Evolutionary conservation across 2,113 vertebrate genomes (phyloP).

Genomic region (Peucedramus taeniatus): DNA sequence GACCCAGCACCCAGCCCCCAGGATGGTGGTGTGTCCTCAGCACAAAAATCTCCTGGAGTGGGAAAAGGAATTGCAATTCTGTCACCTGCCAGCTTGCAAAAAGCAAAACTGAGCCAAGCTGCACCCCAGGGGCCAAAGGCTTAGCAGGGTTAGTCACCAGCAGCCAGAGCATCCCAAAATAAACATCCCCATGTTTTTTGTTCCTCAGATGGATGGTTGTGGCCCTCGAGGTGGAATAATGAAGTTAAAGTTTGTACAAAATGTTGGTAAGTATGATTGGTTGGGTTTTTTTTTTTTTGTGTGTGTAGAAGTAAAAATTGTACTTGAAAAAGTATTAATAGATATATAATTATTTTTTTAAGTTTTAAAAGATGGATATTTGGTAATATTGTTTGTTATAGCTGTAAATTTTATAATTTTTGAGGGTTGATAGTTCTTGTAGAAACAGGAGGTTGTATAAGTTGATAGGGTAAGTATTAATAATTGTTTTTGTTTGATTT

Average conservation of each 20-base stretch:
- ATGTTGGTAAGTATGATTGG: not conserved
- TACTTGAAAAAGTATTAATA: no score
- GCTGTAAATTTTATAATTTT: no score
- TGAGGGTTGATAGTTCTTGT: no score
- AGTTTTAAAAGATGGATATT: no score
- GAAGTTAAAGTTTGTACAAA: not conserved
- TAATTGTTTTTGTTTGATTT: no score
- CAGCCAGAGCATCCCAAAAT: not conserved
- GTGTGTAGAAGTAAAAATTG: no score
- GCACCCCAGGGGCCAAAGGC: not conserved
- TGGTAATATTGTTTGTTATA: no score
- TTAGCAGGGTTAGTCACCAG: not conserved
- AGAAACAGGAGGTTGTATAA: no score
- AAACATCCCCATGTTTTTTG: not conserved
- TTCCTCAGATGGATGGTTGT: not conserved
- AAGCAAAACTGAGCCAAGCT: not conserved
- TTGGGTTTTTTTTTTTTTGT: no score
- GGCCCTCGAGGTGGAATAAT: not conserved
- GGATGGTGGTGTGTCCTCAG: not conserved
- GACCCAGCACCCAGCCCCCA: not conserved
- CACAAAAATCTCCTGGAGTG: not conserved
- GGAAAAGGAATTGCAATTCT: not conserved
- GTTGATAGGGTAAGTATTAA: no score
- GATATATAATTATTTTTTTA: no score
- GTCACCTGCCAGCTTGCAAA: constrained; percentile 37